Conservation (phyloP, 2,888 invertebrate species). For the Falcaria lacertinaria region DNA sequence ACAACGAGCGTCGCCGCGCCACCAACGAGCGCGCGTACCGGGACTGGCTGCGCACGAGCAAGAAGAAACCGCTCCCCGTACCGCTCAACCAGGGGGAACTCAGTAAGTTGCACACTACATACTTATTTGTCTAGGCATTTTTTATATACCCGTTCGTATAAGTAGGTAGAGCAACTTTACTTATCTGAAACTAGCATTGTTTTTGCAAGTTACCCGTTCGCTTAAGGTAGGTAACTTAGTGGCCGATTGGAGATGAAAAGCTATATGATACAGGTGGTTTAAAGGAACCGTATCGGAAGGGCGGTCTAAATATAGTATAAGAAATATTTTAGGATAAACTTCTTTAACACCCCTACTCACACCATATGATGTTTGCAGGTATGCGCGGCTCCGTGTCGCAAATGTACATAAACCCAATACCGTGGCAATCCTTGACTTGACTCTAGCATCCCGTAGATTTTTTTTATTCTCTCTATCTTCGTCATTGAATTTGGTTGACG, state of each 20-base stretch:
- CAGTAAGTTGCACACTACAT: constrained; percentile 54
- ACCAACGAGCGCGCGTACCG: constrained; percentile 80
- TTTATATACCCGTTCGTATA: too few relatives aligned
- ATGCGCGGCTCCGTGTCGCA: constrained; percentile 82
- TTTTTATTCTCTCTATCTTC: constrained; percentile 7
- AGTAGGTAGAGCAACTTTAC: too few relatives aligned
- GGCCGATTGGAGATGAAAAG: too few relatives aligned
- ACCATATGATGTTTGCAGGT: constrained; percentile 48
- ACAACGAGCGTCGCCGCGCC: constrained; percentile 72
- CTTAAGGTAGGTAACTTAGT: too few relatives aligned
- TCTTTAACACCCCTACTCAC: too few relatives aligned
- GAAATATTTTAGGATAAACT: too few relatives aligned
- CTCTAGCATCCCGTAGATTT: constrained; percentile 3
- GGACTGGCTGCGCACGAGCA: constrained; percentile 81
- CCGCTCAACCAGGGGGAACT: constrained; percentile 81
- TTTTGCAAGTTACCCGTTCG: too few relatives aligned
- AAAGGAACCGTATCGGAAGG: too few relatives aligned
- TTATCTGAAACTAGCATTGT: too few relatives aligned
- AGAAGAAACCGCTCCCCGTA: constrained; percentile 81
- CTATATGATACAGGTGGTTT: too few relatives aligned
- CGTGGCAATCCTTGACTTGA: constrained; percentile 79
- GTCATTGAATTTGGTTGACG: constrained; percentile 14
- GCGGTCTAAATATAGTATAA: too few relatives aligned
- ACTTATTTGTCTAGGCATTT: background rate
- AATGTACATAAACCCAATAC: constrained; percentile 83